Evolutionary conservation across 2,113 vertebrate genomes (phyloP).

Genomic region (Tetrax tetrax): DNA sequence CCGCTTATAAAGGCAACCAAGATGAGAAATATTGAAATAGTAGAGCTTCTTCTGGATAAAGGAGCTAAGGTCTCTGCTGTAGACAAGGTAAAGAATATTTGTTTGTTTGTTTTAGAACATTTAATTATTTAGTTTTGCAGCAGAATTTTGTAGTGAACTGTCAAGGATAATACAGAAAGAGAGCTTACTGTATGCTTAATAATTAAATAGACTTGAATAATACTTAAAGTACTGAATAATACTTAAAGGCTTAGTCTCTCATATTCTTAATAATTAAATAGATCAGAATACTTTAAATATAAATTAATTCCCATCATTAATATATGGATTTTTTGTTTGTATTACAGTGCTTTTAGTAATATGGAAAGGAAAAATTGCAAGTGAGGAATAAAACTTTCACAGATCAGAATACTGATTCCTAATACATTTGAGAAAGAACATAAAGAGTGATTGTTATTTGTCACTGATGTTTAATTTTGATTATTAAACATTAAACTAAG

Average conservation of each 20-base stretch:
- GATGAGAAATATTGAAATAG: constrained; percentile 97
- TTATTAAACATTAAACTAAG: background rate
- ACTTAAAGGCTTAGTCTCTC: background rate
- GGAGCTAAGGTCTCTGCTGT: constrained; percentile 94
- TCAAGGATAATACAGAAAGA: background rate
- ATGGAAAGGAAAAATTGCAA: background rate
- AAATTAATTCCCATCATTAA: background rate
- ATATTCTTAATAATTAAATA: background rate
- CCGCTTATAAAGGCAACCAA: constrained; percentile 98
- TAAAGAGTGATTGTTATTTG: background rate
- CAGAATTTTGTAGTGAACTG: background rate
- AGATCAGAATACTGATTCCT: background rate
- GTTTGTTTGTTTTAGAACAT: background rate
- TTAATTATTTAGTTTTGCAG: background rate
- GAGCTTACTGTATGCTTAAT: background rate
- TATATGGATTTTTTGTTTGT: background rate
- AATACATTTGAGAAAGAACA: background rate
- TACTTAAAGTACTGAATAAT: background rate
- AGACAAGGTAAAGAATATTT: constrained; percentile 85
- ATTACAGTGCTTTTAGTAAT: background rate
- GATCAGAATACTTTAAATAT: background rate
- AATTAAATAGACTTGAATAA: background rate
- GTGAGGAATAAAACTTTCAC: background rate
- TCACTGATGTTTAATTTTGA: background rate
- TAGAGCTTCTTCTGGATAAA: constrained; percentile 95